Conservation (phyloP, 2,113 vertebrate genomes). For the Morone saxatilis region DNA sequence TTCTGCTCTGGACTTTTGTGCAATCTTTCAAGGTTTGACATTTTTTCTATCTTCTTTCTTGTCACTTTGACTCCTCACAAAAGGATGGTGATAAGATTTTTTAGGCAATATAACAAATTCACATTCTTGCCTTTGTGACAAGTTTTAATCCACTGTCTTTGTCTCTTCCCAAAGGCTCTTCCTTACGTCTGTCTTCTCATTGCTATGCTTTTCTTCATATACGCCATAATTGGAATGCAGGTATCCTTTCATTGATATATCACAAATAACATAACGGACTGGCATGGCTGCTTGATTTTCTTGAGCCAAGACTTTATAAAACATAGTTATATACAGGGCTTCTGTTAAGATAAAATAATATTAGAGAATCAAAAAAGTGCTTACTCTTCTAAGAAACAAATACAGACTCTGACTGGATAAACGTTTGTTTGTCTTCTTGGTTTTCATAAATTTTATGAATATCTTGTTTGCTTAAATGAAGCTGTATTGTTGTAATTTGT, state of each 20-base stretch:
- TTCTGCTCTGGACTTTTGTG: slow-evolving; percentile 98
- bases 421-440: neutral
- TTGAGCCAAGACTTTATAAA: too few species aligned
- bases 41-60: slow-evolving; percentile 26
- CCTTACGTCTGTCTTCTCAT: slow-evolving; percentile 98
- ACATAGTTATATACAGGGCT: too few species aligned
- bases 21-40: slow-evolving; percentile 96
- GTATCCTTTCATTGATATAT: slow-evolving; percentile 74
- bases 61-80: neutral
- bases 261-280: neutral
- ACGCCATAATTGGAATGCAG: slow-evolving; percentile 99
- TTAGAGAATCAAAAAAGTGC: neutral
- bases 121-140: neutral
- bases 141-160: slow-evolving; percentile 6
- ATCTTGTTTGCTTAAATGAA: neutral
- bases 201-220: slow-evolving; percentile 99
- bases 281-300: too few species aligned
- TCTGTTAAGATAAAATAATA: too few species aligned
- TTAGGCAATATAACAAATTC: neutral
- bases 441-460: neutral
- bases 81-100: neutral
- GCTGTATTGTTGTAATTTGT: neutral
- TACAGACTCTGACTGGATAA: neutral
- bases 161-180: slow-evolving; percentile 87
- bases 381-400: neutral